Percentiles rank a stretch among this genome's conserved stretches.
phyloP scores from a whole-genome alignment of 2,113 vertebrate species.

The Taxidea taxus region DNA sequence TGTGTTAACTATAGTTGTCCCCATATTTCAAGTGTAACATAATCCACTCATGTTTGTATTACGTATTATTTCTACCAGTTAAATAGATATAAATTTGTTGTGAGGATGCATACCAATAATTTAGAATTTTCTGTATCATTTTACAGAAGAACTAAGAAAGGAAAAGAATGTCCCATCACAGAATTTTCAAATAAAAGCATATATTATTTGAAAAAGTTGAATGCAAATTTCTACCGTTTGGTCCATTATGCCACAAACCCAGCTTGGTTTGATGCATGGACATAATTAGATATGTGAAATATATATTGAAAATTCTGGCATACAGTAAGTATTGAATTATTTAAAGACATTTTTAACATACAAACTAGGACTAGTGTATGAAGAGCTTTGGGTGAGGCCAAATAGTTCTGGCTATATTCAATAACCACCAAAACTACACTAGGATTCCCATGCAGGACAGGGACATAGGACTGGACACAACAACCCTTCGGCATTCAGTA shows the following conservation, averaged over 20 bases:
- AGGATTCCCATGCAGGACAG: not conserved
- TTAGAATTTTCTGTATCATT: not conserved
- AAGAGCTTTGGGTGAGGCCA: not conserved
- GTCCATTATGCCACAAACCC: not conserved
- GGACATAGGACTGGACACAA: not conserved
- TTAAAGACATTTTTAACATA: not conserved
- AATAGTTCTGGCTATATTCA: not conserved
- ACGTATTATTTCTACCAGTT: not conserved
- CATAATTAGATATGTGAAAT: not conserved
- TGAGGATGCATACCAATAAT: not conserved
- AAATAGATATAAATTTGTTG: not conserved
- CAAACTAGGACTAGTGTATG: not conserved
- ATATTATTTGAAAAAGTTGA: not conserved
- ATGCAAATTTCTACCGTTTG: not conserved
- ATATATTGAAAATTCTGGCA: not conserved
- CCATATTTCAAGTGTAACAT: not conserved
- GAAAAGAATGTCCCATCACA: not conserved
- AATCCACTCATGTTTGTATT: not conserved
- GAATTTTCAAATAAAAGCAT: not conserved
- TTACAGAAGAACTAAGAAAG: not conserved
- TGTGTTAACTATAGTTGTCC: not conserved
- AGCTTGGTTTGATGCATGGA: not conserved
- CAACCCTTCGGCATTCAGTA: not conserved
- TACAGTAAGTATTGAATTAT: not conserved
- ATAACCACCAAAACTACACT: rapidly evolving